Evolutionary conservation across 2,113 vertebrate genomes (phyloP).

Genomic region (Sceloporus undulatus): DNA sequence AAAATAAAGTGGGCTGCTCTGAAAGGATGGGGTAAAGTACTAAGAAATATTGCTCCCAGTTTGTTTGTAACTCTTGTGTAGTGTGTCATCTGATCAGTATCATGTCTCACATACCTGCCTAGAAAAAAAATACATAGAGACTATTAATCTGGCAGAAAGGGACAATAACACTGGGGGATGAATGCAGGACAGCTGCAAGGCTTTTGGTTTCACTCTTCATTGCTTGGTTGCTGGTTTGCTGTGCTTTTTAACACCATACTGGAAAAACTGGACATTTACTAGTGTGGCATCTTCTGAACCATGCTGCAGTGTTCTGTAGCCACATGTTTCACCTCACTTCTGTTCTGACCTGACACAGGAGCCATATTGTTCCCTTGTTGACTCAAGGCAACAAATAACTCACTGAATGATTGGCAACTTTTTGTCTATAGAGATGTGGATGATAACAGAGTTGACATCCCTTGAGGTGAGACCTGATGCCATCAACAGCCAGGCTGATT

Average conservation of each 20-base stretch:
- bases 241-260: background rate
- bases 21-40: conserved; percentile 6
- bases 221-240: background rate
- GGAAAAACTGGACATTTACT: background rate
- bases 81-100: conserved; percentile 45
- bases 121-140: conserved; percentile 34
- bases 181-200: background rate
- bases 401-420: too few relatives aligned
- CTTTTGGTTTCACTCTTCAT: conserved; percentile 35
- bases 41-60: conserved; percentile 41
- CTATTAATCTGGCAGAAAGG: conserved; percentile 35
- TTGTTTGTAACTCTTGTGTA: background rate
- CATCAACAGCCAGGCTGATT: too few relatives aligned
- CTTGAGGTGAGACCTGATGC: too few relatives aligned
- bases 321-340: background rate
- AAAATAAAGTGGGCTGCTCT: conserved; percentile 17
- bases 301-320: background rate
- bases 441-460: too few relatives aligned
- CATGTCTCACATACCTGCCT: conserved; percentile 60
- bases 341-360: too few relatives aligned
- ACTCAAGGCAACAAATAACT: too few relatives aligned
- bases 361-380: too few relatives aligned
- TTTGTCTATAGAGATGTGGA: too few relatives aligned
- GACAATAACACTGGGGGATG: background rate
- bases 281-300: background rate